Base-by-base conservation (phyloP, 2,113 vertebrate species). In the Argyrosomus japonicus region DNA sequence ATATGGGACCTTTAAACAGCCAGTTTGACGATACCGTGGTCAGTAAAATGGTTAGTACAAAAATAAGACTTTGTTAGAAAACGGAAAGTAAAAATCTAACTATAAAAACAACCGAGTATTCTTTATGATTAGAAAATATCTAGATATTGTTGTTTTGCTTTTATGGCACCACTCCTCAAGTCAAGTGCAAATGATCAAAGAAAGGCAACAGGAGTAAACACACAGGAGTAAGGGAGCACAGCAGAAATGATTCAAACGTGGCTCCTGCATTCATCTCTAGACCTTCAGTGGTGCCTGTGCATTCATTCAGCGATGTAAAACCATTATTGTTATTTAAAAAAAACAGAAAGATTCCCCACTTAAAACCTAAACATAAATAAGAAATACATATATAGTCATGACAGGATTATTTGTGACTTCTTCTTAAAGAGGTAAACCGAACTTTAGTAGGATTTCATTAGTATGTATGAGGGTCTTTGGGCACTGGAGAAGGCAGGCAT, bases 161-260 rank as follows among this genome's bases (percentile, higher is more conserved):
- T 68, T 57, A 82, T 82, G 83, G 69, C 63, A 87, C 50, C 15
- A 43, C 77, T 79, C 56, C 57, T 87, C 40, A 75, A 54, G 71
- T 77, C 72, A 77, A 89, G 91, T 88, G 91, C 84, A 93, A 93
- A 87, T 70, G 27, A 89, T 79, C 62, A 82, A 77, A 83, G 27
- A 81, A 83, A 91, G 80, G 75, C 84, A 87, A 75, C 74, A 68
- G 23, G 58, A 75, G 69, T 68, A 85, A 86, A 89, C 73, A 76
- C 5, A 65, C 56, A 63, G 64, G 45, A 77, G 57, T 68, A 25
- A 51, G 12, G 47, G 58, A 75, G 71, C 45, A 4, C 45, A 47
- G 45, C 43, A 48, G 50, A 72, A 63, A 53, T 0, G 25, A 51
- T 60, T 75, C 53, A 85, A 63, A 85, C 54, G 67, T n/a, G 54